Conservation (phyloP, 2,113 vertebrate species). For the Psilopsiagon aurifrons region DNA sequence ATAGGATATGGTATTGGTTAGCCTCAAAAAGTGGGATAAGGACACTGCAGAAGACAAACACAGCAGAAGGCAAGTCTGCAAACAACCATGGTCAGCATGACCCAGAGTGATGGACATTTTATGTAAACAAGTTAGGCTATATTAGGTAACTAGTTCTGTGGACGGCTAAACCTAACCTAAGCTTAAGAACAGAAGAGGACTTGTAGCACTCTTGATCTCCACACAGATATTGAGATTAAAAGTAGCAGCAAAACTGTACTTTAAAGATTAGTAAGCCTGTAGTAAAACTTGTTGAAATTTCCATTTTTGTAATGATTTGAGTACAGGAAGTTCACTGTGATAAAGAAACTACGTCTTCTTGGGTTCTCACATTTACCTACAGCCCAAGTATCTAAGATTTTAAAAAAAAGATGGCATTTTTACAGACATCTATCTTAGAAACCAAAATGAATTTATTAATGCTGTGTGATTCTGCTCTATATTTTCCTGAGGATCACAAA, state of each 20-base stretch:
- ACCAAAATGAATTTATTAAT: neutral
- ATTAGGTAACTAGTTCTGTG: neutral
- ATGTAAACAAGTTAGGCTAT: neutral
- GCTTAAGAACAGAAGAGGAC: neutral
- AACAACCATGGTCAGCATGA: slow-evolving; percentile 34
- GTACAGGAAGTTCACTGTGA: neutral
- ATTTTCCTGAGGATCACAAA: neutral
- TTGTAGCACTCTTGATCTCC: neutral
- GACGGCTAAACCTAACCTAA: neutral
- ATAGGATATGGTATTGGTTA: neutral
- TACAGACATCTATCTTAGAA: neutral
- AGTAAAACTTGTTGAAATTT: neutral
- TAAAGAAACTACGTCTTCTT: neutral
- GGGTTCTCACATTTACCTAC: neutral
- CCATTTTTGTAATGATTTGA: neutral
- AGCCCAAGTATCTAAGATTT: neutral
- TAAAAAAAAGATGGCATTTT: neutral
- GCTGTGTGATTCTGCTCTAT: neutral
- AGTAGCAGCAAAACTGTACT: neutral
- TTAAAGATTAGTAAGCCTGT: neutral
- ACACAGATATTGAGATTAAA: neutral
- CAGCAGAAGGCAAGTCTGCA: neutral
- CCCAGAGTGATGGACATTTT: neutral
- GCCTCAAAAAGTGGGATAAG: neutral
- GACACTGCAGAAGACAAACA: slow-evolving; percentile 15